Base-by-base conservation (phyloP, 2,888 invertebrate genomes). In the Odontocolon sp. region DNA sequence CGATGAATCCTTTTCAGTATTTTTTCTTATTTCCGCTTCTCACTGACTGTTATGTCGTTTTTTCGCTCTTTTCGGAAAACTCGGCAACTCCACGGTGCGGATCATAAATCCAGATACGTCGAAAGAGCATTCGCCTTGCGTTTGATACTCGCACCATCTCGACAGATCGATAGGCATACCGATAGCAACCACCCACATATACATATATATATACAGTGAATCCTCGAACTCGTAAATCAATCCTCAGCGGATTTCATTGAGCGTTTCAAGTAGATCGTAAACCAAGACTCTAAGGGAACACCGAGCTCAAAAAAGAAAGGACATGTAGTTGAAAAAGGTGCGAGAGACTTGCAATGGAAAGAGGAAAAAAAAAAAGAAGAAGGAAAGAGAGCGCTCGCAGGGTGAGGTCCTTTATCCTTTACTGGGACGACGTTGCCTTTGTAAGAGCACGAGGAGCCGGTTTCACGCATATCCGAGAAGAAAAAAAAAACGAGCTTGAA, bases 181-280 rank as follows among this genome's bases (percentile, higher is more conserved):
- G 42, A 64, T 21, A 6, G n/a, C n/a, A n/a, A n/a, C n/a, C n/a
- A n/a, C n/a, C n/a, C 59, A 36, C 11, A 38, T 47, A 31, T 11
- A 14, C n/a, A 52, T 40, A 54, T 18, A 70, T 47, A 28, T 52
- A 16, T 52, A 66, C 63, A 6, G 42, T 77, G 69, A 69, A 77
- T 69, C 69, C 67, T 59, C 54, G 38, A 64, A 52, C 61, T 78
- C 78, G 75, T 80, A 76, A 80, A 80, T 80, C 77, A 80, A 77
- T 80, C 69, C 77, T 64, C 33, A 59, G 47, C 61, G 71, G 79
- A 80, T 80, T 80, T 80, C 72, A 80, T 78, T 80, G 78, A 73
- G 70, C 69, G 73, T 73, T 75, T 78, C 78, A 70, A 78, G 75
- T 72, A 78, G 75, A 80, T 80, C 80, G 78, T 78, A 77, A 79